Base-by-base conservation (phyloP, 2,888 invertebrate genomes). In the Entomobrya multifasciata region DNA sequence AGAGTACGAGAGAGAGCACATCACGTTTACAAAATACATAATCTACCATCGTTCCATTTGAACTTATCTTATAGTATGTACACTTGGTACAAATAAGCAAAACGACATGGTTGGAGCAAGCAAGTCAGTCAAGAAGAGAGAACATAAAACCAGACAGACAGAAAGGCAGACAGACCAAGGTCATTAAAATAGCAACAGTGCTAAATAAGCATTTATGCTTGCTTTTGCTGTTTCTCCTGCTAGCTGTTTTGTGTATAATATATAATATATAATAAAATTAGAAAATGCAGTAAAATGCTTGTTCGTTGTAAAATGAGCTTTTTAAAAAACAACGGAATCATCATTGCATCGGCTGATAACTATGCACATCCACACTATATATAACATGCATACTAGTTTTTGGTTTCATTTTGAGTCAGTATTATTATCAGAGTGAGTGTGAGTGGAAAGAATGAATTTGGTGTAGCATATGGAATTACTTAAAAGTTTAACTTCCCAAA, bases 141-240 rank as follows among this genome's bases (percentile, higher is more conserved):
- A 62, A 52, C 74, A 82, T 82, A 82, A 82, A 82, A 82, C 57
- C 60, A 82, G 74, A 77, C 84, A 84, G 84, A 84, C 84, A 84
- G 65, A 84, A 76, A 84, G 84, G 84, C 84, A 84, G 84, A 84
- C 84, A 84, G 65, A 84, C 84, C 84, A 84, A 84, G 84, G 84
- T 84, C 84, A 84, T 67, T 55, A 65, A 76, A 74, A 82, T 77
- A 77, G 67, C 82, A 77, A 41, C 60, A 77, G 60, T 30, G 76
- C 52, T 76, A 55, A 72, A 67, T 67, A 67, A 72, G 70, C 70
- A 72, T 49, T 6, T 70, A 44, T 44, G 15, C 20, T 8, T 72
- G 25, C 20, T 11, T n/a, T 1, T 36, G 17, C 6, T 41, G 5
- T 11, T 41, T 8, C 41, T 44, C 6, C 5, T 44, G 44, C 25